Conservation (phyloP, 2,113 vertebrate genomes). For the Bubo bubo region DNA sequence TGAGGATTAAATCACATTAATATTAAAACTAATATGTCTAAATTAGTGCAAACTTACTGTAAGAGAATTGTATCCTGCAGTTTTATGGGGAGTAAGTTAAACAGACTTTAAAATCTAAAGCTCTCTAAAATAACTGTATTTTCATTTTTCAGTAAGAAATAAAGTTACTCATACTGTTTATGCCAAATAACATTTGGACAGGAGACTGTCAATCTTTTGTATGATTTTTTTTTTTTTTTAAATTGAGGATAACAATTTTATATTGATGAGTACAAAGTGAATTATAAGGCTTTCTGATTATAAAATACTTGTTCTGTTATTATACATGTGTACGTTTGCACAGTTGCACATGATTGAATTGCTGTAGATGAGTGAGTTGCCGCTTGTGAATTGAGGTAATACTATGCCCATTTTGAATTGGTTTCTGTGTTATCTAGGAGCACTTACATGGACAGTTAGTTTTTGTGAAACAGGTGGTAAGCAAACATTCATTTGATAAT, state of each 20-base stretch:
- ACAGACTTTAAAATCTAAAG: not conserved
- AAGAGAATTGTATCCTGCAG: not conserved
- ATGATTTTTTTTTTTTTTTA: not conserved
- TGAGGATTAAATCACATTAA: not conserved
- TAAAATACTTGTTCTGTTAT: not conserved
- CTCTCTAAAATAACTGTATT: not conserved
- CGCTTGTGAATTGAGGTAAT: not conserved
- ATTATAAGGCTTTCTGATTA: not conserved
- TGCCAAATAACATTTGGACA: not conserved
- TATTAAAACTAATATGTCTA: not conserved
- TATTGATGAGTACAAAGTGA: not conserved
- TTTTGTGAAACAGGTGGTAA: not conserved
- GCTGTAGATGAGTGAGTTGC: not conserved
- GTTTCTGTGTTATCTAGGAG: not conserved
- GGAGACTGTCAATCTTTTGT: not conserved
- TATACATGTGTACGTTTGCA: not conserved
- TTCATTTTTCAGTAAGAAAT: not conserved
- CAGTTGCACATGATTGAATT: not conserved
- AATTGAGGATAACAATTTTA: not conserved
- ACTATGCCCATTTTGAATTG: not conserved
- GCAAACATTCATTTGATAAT: not conserved
- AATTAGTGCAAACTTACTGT: not conserved
- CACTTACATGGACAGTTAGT: not conserved
- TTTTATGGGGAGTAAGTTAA: not conserved
- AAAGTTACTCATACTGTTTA: not conserved